Conservation (phyloP, 2,113 vertebrate species). For the Centropus bengalensis region DNA sequence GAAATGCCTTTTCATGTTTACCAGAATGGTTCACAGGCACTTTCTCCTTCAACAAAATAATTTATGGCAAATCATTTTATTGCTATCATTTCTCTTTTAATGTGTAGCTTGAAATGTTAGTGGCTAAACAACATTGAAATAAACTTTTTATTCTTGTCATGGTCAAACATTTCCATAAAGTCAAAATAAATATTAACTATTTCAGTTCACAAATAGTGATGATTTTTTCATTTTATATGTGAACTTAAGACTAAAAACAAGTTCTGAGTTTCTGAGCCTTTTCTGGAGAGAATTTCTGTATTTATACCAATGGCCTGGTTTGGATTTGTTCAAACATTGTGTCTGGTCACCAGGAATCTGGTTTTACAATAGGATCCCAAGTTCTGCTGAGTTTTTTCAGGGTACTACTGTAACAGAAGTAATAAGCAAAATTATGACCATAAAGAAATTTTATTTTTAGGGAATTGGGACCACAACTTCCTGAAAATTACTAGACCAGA, state of each 20-base stretch:
- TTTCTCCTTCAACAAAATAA: not conserved
- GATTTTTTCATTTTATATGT: not conserved
- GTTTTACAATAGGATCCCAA: not conserved
- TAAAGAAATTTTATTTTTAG: slow-evolving; percentile 42
- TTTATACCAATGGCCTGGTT: not conserved
- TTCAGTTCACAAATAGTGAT: not conserved
- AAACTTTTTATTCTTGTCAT: not conserved
- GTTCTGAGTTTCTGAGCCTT: not conserved
- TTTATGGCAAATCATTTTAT: not conserved
- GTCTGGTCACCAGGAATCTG: not conserved
- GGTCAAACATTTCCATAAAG: not conserved
- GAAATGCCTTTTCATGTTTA: not conserved
- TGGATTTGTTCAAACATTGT: not conserved
- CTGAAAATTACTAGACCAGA: slow-evolving; percentile 68
- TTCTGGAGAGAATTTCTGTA: not conserved
- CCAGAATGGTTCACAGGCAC: not conserved
- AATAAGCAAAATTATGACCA: slow-evolving; percentile 23
- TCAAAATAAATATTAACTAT: not conserved
- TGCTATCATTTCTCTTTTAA: not conserved
- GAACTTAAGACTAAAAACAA: not conserved
- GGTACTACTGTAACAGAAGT: not conserved
- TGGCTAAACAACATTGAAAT: not conserved
- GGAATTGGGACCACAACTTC: slow-evolving; percentile 64
- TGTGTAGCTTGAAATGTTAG: not conserved
- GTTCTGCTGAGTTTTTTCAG: not conserved